A percentile compares a stretch with the other conserved stretches of the same genome.
Conservation (phyloP, 1,140 invertebrate genomes). For the Neodiprion pinetum region DNA sequence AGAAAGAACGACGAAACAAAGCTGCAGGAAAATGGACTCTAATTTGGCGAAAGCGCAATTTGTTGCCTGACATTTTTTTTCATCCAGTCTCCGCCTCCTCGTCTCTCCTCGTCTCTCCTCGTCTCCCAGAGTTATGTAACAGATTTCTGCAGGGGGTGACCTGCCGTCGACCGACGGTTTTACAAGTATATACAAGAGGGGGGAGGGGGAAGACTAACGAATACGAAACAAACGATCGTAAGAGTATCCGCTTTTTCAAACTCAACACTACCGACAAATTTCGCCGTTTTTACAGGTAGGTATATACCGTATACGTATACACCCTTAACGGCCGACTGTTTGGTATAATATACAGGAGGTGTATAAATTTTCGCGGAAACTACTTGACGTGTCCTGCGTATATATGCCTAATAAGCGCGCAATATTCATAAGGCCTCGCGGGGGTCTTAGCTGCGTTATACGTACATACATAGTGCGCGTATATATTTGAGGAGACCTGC, state of each 20-base stretch:
- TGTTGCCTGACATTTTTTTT: slow-evolving; percentile 5
- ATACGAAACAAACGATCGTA: neutral
- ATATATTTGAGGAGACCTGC: too few relatives aligned
- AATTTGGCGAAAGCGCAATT: neutral
- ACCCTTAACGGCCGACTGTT: too few relatives aligned
- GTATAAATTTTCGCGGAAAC: too few relatives aligned
- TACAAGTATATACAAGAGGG: too few relatives aligned
- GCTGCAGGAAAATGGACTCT: neutral
- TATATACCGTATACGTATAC: too few relatives aligned
- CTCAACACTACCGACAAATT: neutral
- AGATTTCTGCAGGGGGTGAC: neutral
- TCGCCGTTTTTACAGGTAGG: too few relatives aligned
- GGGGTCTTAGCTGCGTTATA: too few relatives aligned
- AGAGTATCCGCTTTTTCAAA: neutral
- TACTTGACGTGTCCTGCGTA: too few relatives aligned
- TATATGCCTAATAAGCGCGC: too few relatives aligned
- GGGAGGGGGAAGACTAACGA: neutral
- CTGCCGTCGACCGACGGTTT: neutral
- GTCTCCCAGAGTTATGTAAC: neutral
- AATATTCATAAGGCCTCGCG: too few relatives aligned
- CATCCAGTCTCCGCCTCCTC: neutral
- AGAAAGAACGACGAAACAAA: neutral
- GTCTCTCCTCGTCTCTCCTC: neutral
- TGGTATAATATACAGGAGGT: too few relatives aligned
- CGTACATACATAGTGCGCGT: too few relatives aligned